Evolutionary conservation across 2,113 vertebrate genomes (phyloP), one percentile per base, ranked within the genome.

Genomic region (Onychorhynchus coronatus): DNA sequence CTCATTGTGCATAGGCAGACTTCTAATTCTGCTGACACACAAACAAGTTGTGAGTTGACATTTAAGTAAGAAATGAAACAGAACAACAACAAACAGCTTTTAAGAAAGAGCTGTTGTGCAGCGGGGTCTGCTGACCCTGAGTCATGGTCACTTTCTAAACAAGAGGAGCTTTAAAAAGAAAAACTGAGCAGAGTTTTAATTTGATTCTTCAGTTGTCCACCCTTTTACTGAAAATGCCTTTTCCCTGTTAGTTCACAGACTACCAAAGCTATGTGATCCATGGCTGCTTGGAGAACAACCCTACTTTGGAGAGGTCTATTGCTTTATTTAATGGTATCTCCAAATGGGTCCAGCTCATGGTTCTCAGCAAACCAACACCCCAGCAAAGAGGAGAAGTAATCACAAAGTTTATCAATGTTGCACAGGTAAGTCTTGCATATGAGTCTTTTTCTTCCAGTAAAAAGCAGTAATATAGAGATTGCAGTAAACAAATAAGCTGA

Each of bases 341-440:
- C 22, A 99, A 99, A 94, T 99, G 99, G 99, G 99, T 99, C 73
- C 99, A 99, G 86, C 97, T 99, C 91, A 99, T 99, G 99, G 99
- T 99, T 91, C 99, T 99, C 82, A 99, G 99, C 97, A 99, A 99
- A 95, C 99, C 99, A 50, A 99, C 99, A 11, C 98, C 99, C 30
- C 99, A 99, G 94, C 99, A 99, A 97, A 98, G 99, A 27, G 99
- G 99, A 70, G 98, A 99, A 86, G 99, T 99, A 91, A 99, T 99
- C 97, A 99, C 99, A 74, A 99, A 99, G 95, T 99, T 99, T 97
- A 99, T 99, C 96, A 98, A 99, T 66, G 99, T 99, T 91, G 99
- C 99, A 63, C 98, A 99, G 98, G 99, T 99, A 98, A 81, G 86
- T 76, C 58, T 72, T 53, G 31, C 17, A 27, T 58, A 56, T 39